Percentiles rank a stretch among this genome's conserved stretches.
Conservation (phyloP, 30 jellyfish, hydroid and myxozoan species). For the Morbakka virulenta region DNA sequence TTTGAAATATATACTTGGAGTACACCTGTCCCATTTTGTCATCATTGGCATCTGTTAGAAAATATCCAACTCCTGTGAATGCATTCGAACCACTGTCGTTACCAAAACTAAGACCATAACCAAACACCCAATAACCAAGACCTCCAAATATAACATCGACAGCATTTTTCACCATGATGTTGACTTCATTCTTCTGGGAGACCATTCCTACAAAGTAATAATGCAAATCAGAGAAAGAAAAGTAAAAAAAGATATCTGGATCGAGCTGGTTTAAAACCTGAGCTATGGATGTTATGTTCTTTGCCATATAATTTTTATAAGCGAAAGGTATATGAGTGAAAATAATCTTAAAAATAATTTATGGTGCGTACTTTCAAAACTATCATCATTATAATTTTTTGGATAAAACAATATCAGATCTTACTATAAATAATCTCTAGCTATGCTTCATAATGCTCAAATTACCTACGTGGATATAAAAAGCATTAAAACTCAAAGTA, state of each 20-base stretch:
- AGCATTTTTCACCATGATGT: conserved; percentile 84
- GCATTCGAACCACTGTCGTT: conserved; percentile 44
- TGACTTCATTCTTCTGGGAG: conserved; percentile 81
- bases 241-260: neutral
- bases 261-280: too few species aligned
- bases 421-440: too few species aligned
- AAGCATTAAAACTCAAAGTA: too few species aligned
- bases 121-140: conserved; percentile 78
- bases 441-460: too few species aligned
- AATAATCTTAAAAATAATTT: too few species aligned
- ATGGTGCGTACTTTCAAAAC: too few species aligned
- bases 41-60: conserved; percentile 66
- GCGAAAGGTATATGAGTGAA: too few species aligned
- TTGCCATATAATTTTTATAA: too few species aligned
- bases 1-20: conserved; percentile 72
- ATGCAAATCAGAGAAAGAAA: neutral
- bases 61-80: conserved; percentile 62
- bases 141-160: conserved; percentile 89
- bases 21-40: conserved; percentile 64
- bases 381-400: too few species aligned
- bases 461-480: too few species aligned
- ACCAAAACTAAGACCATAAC: conserved; percentile 80
- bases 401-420: too few species aligned
- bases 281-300: too few species aligned
- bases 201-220: conserved; percentile 50